These are phyloP conservation scores for Drosophila cognata DNA, from an alignment of 2,888 invertebrate species.

Conservation along the genomic window DNA sequence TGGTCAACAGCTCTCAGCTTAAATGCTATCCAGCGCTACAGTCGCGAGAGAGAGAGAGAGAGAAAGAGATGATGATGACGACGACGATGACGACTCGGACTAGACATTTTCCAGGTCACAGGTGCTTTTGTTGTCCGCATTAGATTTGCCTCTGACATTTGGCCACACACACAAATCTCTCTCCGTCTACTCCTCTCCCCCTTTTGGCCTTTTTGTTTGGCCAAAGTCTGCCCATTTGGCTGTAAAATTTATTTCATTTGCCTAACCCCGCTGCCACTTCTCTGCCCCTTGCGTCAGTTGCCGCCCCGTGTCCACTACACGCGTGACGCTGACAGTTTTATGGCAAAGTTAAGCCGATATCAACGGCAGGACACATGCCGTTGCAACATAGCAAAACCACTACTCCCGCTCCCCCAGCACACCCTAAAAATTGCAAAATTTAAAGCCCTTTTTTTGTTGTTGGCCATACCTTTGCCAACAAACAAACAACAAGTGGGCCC, in stretches of 20 bases:
- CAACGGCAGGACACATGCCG: conserved; percentile 77
- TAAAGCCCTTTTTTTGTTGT: conserved; percentile 64
- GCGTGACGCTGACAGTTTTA: conserved; percentile 79
- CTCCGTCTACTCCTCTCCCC: conserved; percentile 27
- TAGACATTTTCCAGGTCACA: conserved; percentile 76
- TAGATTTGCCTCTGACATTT: conserved; percentile 70
- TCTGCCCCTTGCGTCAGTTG: background rate
- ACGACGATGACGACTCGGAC: background rate
- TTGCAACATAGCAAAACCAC: conserved; percentile 34
- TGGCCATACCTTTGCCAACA: conserved; percentile 68
- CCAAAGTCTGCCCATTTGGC: conserved; percentile 73
- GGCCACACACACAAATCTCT: conserved; percentile 68
- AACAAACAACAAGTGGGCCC: conserved; percentile 56
- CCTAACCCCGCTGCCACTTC: conserved; percentile 29
- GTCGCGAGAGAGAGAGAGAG: background rate
- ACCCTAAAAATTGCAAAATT: conserved; percentile 71
- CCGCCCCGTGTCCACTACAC: conserved; percentile 57
- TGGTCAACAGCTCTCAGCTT: conserved; percentile 34
- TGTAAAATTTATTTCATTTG: conserved; percentile 81
- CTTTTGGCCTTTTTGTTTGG: conserved; percentile 59
- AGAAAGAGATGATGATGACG: conserved; percentile 2
- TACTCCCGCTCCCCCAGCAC: conserved; percentile 36
- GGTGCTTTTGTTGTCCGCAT: conserved; percentile 79
- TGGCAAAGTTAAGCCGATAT: conserved; percentile 81
- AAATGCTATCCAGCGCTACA: conserved; percentile 23